phyloP scores from a whole-genome alignment of 1,140 invertebrate genomes.

The Drosophila parvula region DNA sequence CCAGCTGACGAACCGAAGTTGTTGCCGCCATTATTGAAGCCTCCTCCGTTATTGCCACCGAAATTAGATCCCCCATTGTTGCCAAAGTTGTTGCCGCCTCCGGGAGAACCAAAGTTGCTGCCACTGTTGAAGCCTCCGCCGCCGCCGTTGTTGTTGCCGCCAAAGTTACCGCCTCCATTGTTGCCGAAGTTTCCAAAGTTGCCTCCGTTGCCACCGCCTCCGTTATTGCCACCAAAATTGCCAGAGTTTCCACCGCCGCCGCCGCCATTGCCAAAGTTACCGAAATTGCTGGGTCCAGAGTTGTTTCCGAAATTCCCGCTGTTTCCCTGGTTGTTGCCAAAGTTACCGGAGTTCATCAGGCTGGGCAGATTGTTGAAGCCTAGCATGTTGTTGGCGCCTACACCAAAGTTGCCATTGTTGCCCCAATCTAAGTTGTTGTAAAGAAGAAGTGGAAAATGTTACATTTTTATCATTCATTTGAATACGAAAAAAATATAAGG shows the following conservation, averaged over 20 bases:
- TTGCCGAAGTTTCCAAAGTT: constrained; percentile 66
- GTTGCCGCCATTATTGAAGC: constrained; percentile 54
- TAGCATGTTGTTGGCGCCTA: constrained; percentile 77
- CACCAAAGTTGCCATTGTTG: constrained; percentile 75
- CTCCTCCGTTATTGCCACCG: constrained; percentile 45
- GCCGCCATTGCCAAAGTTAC: constrained; percentile 70
- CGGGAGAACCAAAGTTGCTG: constrained; percentile 36
- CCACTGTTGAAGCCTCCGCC: constrained; percentile 63
- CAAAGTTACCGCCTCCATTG: constrained; percentile 70
- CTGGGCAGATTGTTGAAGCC: constrained; percentile 79
- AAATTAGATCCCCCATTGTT: constrained; percentile 60
- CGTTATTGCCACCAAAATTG: constrained; percentile 46
- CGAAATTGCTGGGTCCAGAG: constrained; percentile 65
- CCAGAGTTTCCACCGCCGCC: constrained; percentile 55
- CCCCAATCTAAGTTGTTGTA: constrained; percentile 63
- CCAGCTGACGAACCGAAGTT: constrained; percentile 49
- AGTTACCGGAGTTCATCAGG: constrained; percentile 80
- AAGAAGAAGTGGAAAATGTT: background rate
- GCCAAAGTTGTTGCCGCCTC: constrained; percentile 50
- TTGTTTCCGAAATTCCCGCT: constrained; percentile 62
- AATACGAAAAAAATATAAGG: too few relatives aligned
- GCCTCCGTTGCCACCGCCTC: constrained; percentile 54
- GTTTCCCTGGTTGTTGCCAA: constrained; percentile 69
- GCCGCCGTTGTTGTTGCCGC: constrained; percentile 56
- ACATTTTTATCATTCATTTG: background rate